These are phyloP conservation scores for Sialis lutaria DNA, from an alignment of 2,888 invertebrate genomes.

Conservation along the genomic window DNA sequence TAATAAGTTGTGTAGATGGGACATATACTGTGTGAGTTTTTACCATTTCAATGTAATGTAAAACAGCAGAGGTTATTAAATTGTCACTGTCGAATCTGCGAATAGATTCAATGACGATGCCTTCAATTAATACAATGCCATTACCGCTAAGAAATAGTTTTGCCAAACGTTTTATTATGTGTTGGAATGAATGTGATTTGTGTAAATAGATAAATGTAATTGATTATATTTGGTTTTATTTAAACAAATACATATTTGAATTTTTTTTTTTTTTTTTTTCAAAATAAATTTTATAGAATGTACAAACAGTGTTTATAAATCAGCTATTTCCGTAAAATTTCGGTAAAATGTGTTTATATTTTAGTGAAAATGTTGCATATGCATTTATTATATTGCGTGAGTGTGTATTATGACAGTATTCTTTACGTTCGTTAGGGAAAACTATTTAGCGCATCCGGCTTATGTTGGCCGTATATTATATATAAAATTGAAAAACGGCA, in stretches of 20 bases:
- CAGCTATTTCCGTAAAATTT: not conserved
- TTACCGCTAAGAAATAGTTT: not conserved
- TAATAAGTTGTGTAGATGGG: not conserved
- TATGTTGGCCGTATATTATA: not conserved
- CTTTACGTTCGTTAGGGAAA: no score
- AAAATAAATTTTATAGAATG: no score
- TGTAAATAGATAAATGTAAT: no score
- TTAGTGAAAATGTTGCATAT: no score
- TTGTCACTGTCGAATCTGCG: conserved; percentile 4
- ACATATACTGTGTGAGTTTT: not conserved
- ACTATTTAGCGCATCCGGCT: conserved; percentile 3
- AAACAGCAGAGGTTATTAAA: conserved; percentile 5
- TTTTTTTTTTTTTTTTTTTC: no score
- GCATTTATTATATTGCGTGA: not conserved
- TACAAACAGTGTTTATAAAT: not conserved
- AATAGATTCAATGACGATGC: conserved; percentile 6
- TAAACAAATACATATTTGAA: no score
- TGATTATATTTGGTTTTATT: no score
- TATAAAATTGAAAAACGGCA: not conserved
- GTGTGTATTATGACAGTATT: not conserved
- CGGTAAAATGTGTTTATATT: not conserved
- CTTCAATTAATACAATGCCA: conserved; percentile 5
- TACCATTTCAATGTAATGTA: conserved; percentile 2
- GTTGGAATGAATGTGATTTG: not conserved
- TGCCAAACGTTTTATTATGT: not conserved